These are phyloP conservation scores for Ficedula albicollis DNA, from an alignment of 2,797 vertebrate genomes.

Conservation along the genomic window DNA sequence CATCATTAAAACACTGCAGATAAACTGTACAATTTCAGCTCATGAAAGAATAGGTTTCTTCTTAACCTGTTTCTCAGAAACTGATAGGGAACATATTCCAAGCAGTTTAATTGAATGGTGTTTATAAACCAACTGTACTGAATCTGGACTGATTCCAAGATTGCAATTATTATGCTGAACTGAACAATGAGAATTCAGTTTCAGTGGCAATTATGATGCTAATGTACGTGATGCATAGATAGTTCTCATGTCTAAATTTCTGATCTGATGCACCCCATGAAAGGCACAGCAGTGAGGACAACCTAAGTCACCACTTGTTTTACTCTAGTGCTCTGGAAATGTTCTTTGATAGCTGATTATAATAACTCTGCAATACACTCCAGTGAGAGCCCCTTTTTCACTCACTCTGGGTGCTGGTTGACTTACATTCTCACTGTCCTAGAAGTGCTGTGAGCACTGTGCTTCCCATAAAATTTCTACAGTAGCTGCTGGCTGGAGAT, in stretches of 20 bases:
- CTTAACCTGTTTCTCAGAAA: background rate
- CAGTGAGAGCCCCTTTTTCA: background rate
- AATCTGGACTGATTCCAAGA: background rate
- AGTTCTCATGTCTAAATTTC: slow-evolving; percentile 4
- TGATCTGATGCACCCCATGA: background rate
- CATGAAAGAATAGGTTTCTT: background rate
- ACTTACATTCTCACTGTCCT: background rate
- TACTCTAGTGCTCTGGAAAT: background rate
- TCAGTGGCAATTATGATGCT: slow-evolving; percentile 31
- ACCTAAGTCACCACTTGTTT: background rate
- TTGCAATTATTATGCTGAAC: background rate
- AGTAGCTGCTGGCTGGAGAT: background rate
- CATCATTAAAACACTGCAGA: background rate
- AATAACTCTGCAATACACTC: background rate
- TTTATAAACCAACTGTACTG: background rate
- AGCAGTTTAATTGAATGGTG: background rate
- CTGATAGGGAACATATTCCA: background rate
- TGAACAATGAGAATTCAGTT: slow-evolving; percentile 5
- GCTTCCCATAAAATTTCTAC: background rate
- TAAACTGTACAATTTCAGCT: background rate
- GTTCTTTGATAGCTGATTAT: background rate
- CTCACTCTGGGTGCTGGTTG: background rate
- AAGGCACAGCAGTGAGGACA: background rate
- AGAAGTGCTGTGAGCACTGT: background rate
- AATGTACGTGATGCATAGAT: background rate